Base-by-base conservation (phyloP, 1,140 invertebrate species). In the Leptopilina boulardi region DNA sequence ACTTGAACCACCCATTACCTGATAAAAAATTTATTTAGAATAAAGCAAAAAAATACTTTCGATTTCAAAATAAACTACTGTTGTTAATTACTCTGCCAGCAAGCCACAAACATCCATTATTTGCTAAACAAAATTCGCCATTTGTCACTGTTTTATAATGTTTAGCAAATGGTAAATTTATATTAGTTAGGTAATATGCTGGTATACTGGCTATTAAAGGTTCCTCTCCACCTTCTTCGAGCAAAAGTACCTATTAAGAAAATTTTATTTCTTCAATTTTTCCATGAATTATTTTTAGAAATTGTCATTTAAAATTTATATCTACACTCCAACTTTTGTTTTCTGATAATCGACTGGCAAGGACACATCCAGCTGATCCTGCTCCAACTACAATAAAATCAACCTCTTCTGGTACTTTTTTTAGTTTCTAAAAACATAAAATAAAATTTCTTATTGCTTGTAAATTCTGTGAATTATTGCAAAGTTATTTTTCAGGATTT, bases 311-410 rank as follows among this genome's bases (percentile, higher is more conserved):
- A n/a, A 38, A 6, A 9, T 38, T n/a, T n/a, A n/a, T 54, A 34
- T 75, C 71, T 51, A 78, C 77, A 6, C 82, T 89, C 78, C 79
- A 82, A 79, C 81, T 72, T 84, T 51, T 15, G 42, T 76, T 75
- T 75, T 91, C 89, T n/a, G 92, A 88, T 15, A 94, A 71, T 76
- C 93, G 84, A 72, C 88, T 92, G 0, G 93, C 93, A 42, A 93
- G 30, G 10, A 93, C 92, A 73, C 89, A 89, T 18, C 93, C 93
- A 6, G 92, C 91, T 0, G 92, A 91, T 54, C 93, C 93, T n/a
- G 90, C 92, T 5, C 93, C 93, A 18, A 85, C 77, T 9, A 84
- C 66, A 26, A 84, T 78, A 66, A 85, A 83, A 56, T 85, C 83
- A 34, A 73, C 80, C 13, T 74, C 51, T 1, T 73, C 72, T 15